Base-by-base conservation (phyloP, 2,797 vertebrate species). In the Pseudotriccus pelzelni region DNA sequence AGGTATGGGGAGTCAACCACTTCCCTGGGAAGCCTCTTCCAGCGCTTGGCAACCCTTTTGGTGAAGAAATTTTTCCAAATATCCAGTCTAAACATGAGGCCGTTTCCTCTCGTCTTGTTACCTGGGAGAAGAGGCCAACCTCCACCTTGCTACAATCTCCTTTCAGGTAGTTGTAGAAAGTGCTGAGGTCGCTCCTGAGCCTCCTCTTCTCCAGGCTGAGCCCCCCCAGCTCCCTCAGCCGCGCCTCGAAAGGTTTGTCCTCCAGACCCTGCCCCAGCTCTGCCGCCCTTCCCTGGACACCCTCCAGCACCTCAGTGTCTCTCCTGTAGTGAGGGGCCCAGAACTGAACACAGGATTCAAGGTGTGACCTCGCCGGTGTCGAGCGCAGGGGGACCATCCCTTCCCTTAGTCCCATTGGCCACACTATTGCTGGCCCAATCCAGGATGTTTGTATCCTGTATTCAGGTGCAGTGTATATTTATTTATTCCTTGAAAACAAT, bases 401-500 rank as follows among this genome's bases (percentile, higher is more conserved):
- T 59, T 67, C 46, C 46, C 59, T 37, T 60, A 11, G 27, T 70
- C 52, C 64, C 47, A 6, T 28, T 77, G 47, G 32, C 24, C 21
- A 14, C 64, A 27, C 12, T 43, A 0, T 7, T n/a, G 32, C 41
- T 87, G 36, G 30, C 47, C 30, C 32, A 43, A 43, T 27, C 27
- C 46, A 43, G 41, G 58, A 22, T 43, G 23, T 14, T 60, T 49
- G 5, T 34, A 10, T 53, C 36, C 27, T 72, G 23, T 37, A 55
- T 43, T 72, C 27, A 92, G 63, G 83, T 90, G 49, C 69, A 73
- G 43, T 47, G 79, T 41, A 41, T 30, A 46, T 91, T 62, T 90
- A 82, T 92, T 32, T 59, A 84, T 97, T 96, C 89, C 53, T 82
- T 84, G 37, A 19, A 84, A 89, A 75, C 37, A 66, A 47, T 69